phyloP scores from a whole-genome alignment of 2,888 invertebrate species.

The Escarpia spicata region DNA sequence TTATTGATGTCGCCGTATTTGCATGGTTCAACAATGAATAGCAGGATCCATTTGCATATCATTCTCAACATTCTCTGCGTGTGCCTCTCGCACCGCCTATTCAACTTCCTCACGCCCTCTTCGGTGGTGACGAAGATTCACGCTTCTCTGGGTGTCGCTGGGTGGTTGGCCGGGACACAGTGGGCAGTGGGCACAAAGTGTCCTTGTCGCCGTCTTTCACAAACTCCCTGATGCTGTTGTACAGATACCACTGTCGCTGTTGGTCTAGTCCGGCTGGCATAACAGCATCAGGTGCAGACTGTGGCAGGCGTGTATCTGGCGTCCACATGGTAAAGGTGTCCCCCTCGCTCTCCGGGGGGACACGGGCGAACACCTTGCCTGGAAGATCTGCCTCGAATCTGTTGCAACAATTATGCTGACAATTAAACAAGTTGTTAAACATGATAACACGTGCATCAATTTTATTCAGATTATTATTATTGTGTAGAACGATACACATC shows the following conservation, averaged over 20 bases:
- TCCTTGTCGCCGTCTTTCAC: too few species aligned
- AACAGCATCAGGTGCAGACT: too few species aligned
- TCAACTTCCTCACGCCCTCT: not conserved
- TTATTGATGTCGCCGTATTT: too few species aligned
- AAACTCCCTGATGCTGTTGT: too few species aligned
- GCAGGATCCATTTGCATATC: too few species aligned
- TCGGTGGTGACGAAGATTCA: not conserved
- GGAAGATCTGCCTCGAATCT: not conserved
- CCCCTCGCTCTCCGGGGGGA: not conserved
- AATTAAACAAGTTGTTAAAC: not conserved
- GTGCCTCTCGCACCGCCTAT: not conserved
- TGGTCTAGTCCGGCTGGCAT: not conserved
- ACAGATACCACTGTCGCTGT: not conserved
- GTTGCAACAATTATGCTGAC: not conserved
- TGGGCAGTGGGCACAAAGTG: too few species aligned
- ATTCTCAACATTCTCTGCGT: not conserved
- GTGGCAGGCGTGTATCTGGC: too few species aligned
- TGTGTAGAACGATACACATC: not conserved
- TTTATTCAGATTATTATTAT: not conserved
- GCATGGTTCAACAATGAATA: too few species aligned
- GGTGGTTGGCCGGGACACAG: too few species aligned
- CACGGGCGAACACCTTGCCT: not conserved
- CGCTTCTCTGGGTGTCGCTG: too few species aligned
- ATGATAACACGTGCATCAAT: not conserved
- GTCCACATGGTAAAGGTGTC: not conserved